Evolutionary conservation across 2,888 invertebrate species (phyloP).

Genomic region (Onchidella celtica): DNA sequence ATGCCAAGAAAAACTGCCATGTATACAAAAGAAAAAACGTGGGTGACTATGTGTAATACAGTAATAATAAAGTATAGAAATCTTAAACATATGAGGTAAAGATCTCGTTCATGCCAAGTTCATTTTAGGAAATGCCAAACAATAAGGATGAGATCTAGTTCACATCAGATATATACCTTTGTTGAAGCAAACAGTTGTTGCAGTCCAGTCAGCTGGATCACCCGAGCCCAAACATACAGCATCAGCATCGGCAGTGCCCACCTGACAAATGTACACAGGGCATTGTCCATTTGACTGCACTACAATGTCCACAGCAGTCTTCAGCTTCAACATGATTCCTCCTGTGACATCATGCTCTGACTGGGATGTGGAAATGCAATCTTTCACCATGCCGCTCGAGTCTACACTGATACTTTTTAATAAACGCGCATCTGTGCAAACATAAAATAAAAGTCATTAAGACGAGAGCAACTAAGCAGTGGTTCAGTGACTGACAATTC

Average conservation of each 20-base stretch:
- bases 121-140: no score
- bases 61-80: no score
- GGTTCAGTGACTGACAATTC: no score
- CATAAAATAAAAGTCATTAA: not conserved
- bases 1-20: no score
- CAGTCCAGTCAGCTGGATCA: not conserved
- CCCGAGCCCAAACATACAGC: conserved; percentile 36
- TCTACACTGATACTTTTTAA: conserved; percentile 53
- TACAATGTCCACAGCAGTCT: conserved; percentile 63
- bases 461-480: not conserved
- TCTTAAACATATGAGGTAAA: no score
- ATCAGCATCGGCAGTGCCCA: conserved; percentile 55
- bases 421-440: conserved; percentile 56
- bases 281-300: conserved; percentile 50
- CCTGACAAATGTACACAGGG: conserved; percentile 62
- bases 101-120: no score
- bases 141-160: no score
- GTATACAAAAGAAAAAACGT: no score
- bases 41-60: no score
- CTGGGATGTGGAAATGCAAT: conserved; percentile 48
- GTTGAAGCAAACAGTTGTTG: no score
- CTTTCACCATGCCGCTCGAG: conserved; percentile 44
- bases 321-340: conserved; percentile 64
- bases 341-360: conserved; percentile 65
- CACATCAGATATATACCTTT: no score